phyloP scores from a whole-genome alignment of 1,140 invertebrate species.

The Eurosta solidaginis region DNA sequence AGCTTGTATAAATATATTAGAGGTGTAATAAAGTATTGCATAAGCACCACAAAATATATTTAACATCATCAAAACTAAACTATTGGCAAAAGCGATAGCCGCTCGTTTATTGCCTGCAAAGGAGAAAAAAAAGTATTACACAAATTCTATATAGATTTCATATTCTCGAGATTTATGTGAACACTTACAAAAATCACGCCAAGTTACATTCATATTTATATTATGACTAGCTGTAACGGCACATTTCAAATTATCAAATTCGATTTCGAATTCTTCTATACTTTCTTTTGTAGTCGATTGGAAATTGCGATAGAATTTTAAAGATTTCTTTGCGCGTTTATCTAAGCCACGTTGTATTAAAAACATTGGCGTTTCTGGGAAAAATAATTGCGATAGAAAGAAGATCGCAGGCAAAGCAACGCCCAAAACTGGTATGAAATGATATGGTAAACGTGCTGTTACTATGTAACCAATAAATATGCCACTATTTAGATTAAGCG shows the following conservation, averaged over 20 bases:
- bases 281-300: constrained; percentile 38
- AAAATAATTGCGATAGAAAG: constrained; percentile 37
- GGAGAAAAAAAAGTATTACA: neutral
- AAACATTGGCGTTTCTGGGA: constrained; percentile 52
- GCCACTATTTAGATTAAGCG: constrained; percentile 44
- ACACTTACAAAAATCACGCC: constrained; percentile 49
- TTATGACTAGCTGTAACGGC: constrained; percentile 40
- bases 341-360: constrained; percentile 39
- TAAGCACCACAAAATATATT: constrained; percentile 51
- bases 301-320: constrained; percentile 48
- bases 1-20: constrained; percentile 70
- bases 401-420: constrained; percentile 44
- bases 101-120: constrained; percentile 43
- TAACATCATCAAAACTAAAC: constrained; percentile 48
- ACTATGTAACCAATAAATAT: constrained; percentile 50
- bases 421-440: constrained; percentile 45
- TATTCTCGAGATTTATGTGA: neutral
- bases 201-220: constrained; percentile 31
- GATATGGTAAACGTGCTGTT: constrained; percentile 46
- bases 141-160: neutral
- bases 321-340: constrained; percentile 41
- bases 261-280: neutral
- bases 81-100: constrained; percentile 42
- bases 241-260: constrained; percentile 43
- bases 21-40: constrained; percentile 53